Evolutionary conservation across 2,797 vertebrate genomes (phyloP).

Genomic region (Aotus griseimembra): DNA sequence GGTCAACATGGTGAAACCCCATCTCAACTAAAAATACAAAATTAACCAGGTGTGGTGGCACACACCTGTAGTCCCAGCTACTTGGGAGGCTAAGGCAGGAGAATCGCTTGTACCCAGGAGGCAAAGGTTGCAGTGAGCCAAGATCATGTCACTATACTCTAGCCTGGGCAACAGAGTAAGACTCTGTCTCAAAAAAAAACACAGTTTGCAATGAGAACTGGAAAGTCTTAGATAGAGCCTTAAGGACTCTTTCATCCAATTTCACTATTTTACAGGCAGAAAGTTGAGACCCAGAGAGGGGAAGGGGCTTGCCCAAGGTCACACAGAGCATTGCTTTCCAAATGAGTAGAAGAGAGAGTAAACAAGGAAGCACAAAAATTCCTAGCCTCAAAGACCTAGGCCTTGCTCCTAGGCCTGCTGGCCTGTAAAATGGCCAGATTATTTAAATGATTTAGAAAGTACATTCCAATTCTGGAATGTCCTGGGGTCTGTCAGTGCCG

Average conservation of each 20-base stretch:
- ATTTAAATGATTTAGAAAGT: neutral
- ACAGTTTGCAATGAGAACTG: neutral
- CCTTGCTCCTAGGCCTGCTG: neutral
- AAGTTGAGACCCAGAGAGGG: neutral
- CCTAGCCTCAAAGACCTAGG: neutral
- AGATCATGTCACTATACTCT: no score
- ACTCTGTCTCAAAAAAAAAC: no score
- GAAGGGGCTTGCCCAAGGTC: neutral
- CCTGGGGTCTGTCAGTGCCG: neutral
- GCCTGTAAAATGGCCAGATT: neutral
- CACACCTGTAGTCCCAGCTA: no score
- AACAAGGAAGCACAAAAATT: neutral
- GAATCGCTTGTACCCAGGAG: no score
- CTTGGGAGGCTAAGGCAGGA: no score
- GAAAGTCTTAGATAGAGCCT: neutral
- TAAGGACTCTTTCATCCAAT: neutral
- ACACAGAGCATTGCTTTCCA: neutral
- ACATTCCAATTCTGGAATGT: neutral
- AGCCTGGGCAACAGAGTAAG: no score
- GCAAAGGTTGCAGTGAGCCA: no score
- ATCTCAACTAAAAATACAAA: no score
- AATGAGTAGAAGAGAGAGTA: neutral
- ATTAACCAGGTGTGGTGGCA: no score
- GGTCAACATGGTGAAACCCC: no score
- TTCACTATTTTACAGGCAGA: neutral